phyloP scores from a whole-genome alignment of 2,113 vertebrate species.

The Atherinomorus stipes region DNA sequence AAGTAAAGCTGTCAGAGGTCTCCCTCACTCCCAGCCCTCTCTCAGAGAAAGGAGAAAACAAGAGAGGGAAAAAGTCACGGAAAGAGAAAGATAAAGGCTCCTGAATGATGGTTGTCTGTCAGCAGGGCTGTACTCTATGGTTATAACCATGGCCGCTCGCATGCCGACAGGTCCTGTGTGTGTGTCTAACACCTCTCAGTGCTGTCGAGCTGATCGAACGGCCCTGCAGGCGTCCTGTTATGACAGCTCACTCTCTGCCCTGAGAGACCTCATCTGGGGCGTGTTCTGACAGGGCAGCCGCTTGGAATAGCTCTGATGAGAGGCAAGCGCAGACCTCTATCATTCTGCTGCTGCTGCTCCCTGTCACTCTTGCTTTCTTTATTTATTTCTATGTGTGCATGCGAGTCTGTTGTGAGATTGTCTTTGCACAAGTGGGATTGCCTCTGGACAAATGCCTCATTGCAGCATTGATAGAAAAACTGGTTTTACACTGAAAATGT shows the following conservation, averaged over 20 bases:
- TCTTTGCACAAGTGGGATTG: constrained; percentile 5
- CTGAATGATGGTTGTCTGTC: constrained; percentile 69
- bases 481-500: not conserved
- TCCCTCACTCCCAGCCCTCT: constrained; percentile 51
- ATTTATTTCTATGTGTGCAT: constrained; percentile 32
- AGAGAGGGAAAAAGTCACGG: constrained; percentile 7
- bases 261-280: constrained; percentile 71
- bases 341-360: constrained; percentile 55
- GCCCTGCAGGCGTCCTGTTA: constrained; percentile 71
- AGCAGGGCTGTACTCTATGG: constrained; percentile 42
- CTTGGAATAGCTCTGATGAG: constrained; percentile 75
- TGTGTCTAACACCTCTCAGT: constrained; percentile 68
- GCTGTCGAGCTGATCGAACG: constrained; percentile 63
- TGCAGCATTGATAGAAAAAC: not conserved
- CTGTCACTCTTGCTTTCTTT: constrained; percentile 65
- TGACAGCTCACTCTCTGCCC: constrained; percentile 69
- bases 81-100: constrained; percentile 34
- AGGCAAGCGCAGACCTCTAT: constrained; percentile 59
- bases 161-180: constrained; percentile 54
- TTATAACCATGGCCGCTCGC: constrained; percentile 50
- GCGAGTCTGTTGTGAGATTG: constrained; percentile 10
- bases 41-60: constrained; percentile 19
- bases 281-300: constrained; percentile 73
- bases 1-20: constrained; percentile 74
- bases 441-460: not conserved